Percentiles rank a stretch among this genome's conserved stretches.
phyloP scores from a whole-genome alignment of 2,888 invertebrate genomes.

The Linnaemya tessellans region DNA sequence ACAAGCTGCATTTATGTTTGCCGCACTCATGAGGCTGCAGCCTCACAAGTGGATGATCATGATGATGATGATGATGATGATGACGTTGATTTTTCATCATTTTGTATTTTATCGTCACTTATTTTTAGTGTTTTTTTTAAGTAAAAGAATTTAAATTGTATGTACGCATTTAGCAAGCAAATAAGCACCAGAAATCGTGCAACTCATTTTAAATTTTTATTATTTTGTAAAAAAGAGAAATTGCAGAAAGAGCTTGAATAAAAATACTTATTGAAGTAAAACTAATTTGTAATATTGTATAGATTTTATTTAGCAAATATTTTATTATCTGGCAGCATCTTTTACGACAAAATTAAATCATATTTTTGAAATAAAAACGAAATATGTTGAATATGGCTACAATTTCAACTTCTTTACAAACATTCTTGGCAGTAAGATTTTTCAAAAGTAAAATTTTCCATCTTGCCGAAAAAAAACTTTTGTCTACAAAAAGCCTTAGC shows the following conservation, averaged over 20 bases:
- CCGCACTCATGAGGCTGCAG: neutral
- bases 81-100: slow-evolving; percentile 27
- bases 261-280: neutral
- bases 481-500: neutral
- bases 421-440: too few relatives aligned
- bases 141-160: slow-evolving; percentile 24
- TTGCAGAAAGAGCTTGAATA: neutral
- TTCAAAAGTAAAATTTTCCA: neutral
- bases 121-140: slow-evolving; percentile 15
- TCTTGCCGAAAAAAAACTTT: neutral
- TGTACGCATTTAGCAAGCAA: neutral
- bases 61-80: slow-evolving; percentile 1
- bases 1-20: slow-evolving; percentile 28
- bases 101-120: slow-evolving; percentile 20
- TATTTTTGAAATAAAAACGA: too few relatives aligned
- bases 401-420: too few relatives aligned
- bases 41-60: neutral
- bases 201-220: slow-evolving; percentile 9
- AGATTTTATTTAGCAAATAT: neutral
- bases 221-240: neutral
- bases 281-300: neutral
- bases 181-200: neutral
- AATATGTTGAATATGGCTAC: too few relatives aligned
- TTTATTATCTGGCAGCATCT: neutral
- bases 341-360: neutral